Evolutionary conservation across 2,888 invertebrate genomes (phyloP), one percentile per base, ranked within the genome.

Genomic region (Drosophila monieri): DNA sequence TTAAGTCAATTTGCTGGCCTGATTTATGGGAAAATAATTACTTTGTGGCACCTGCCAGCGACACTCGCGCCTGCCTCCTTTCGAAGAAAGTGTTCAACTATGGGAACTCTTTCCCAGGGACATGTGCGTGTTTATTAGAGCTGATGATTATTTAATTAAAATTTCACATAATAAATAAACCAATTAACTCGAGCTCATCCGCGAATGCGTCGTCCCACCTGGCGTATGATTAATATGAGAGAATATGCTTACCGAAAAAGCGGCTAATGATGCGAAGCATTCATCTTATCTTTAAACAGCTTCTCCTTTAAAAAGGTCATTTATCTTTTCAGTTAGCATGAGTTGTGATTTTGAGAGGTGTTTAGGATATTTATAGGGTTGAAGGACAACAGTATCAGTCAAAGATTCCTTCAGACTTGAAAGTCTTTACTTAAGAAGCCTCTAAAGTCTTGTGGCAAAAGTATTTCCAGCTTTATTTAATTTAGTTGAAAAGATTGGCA

Each of bases 11-110:
- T 74, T 60, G 55, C 57, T 57, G 46, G 48, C 23, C 47, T 70
- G 78, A 84, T 80, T 86, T 70, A 59, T 67, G 78, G 64, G 59
- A 56, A 76, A 81, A 77, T 81, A 86, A 86, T 86, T 86, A 84
- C 78, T 76, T 66, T 80, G 80, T 77, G 76, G 64, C 61, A 62
- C 57, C 70, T 84, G 85, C 69, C 69, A 52, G 4, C 65, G 69
- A 61, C 80, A 70, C 30, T 51, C 55, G 46, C 5, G 8, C 54
- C 10, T 9, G 8, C 54, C 10, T 9, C 35, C n/a, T 35, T 35
- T 35, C 10, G 15, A 43, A 21, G 21, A 15, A 18, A 41, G 12
- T 6, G 25, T 43, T 47, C 43, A 43, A 30, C 43, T 35, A 46
- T 48, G 27, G 12, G 27, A n/a, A 54, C 21, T 23, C 41, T 37